Conservation (phyloP, 1,140 invertebrate species). For the Philopotamus ludificatus region DNA sequence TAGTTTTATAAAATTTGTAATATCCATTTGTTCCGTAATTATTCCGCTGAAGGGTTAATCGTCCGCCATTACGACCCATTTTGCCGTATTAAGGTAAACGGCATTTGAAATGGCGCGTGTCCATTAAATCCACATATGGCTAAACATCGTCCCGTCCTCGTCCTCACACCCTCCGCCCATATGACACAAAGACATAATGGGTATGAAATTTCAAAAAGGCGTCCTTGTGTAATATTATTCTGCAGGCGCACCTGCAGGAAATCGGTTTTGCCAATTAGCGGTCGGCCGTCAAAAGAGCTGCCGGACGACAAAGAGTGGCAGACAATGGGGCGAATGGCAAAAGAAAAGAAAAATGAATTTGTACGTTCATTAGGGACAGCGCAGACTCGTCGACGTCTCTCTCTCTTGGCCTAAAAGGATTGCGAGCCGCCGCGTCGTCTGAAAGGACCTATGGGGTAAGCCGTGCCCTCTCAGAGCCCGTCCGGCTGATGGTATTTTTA, state of each 20-base stretch:
- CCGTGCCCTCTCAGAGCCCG: neutral
- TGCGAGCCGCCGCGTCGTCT: neutral
- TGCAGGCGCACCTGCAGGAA: neutral
- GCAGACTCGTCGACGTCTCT: neutral
- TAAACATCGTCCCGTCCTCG: no score
- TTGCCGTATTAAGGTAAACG: no score
- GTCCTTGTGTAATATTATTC: neutral
- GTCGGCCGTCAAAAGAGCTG: conserved; percentile 22
- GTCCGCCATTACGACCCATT: no score
- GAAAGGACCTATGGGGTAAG: neutral
- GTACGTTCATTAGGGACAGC: conserved; percentile 23
- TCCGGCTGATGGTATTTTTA: neutral
- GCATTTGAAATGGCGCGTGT: no score
- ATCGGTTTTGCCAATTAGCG: conserved; percentile 32
- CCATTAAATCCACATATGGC: no score
- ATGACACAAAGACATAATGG: no score
- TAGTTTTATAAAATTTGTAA: no score
- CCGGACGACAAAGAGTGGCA: conserved; percentile 26
- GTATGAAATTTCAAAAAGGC: neutral
- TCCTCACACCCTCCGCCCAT: neutral
- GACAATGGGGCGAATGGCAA: conserved; percentile 5
- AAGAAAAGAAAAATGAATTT: conserved; percentile 24
- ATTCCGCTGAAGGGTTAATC: no score
- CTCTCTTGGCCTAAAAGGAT: neutral
- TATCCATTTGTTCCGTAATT: no score